Conservation (phyloP, 2,113 vertebrate species). For the Ancistrus triradiatus region DNA sequence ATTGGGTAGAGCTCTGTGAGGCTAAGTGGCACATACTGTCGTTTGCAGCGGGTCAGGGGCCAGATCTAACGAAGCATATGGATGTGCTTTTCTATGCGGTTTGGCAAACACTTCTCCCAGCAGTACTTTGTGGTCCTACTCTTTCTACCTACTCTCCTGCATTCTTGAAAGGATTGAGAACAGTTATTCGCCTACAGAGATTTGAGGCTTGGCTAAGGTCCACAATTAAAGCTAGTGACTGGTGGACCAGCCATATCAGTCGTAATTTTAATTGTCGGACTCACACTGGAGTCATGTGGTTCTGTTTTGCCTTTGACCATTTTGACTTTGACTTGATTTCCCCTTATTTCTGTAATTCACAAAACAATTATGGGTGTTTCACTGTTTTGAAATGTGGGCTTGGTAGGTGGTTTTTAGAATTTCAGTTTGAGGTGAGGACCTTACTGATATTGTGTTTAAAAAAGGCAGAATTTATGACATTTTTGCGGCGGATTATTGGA, state of each 20-base stretch:
- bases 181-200: not conserved
- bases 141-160: conserved; percentile 15
- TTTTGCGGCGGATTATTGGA: conserved; percentile 26
- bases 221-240: not conserved
- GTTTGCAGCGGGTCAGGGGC: conserved; percentile 24
- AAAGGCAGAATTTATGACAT: not conserved
- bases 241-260: not conserved
- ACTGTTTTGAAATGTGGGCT: too few relatives aligned
- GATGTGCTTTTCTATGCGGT: conserved; percentile 44
- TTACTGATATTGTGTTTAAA: too few relatives aligned
- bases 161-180: not conserved
- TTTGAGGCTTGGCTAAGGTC: not conserved
- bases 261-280: conserved; percentile 4
- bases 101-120: conserved; percentile 34
- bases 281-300: too few relatives aligned
- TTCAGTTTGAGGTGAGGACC: too few relatives aligned
- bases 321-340: too few relatives aligned
- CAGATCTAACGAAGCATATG: conserved; percentile 42
- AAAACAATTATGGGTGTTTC: too few relatives aligned
- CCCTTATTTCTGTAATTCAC: too few relatives aligned
- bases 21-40: conserved; percentile 12
- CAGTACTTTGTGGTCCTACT: conserved; percentile 33
- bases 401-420: too few relatives aligned
- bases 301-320: too few relatives aligned
- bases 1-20: conserved; percentile 16